phyloP scores from a whole-genome alignment of 2,113 vertebrate species.

The Burhinus oedicnemus region DNA sequence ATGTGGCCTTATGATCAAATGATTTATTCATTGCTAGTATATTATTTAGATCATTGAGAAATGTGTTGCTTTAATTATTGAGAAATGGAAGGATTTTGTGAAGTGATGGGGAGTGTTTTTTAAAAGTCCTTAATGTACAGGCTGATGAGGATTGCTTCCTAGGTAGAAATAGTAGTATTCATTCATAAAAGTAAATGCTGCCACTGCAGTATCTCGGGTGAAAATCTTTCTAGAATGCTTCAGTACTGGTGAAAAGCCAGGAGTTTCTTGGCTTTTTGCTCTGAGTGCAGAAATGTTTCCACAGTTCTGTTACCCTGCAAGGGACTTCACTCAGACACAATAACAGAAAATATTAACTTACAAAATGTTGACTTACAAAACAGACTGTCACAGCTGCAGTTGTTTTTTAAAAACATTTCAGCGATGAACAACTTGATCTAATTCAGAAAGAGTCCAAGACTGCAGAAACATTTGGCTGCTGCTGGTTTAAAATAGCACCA shows the following conservation, averaged over 20 bases:
- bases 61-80: slow-evolving; percentile 49
- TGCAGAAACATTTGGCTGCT: neutral
- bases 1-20: slow-evolving; percentile 43
- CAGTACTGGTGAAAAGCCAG: neutral
- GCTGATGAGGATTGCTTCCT: neutral
- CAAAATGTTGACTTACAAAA: slow-evolving; percentile 4
- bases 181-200: neutral
- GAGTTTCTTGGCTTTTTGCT: neutral
- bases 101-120: neutral
- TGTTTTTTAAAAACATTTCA: neutral
- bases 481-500: neutral
- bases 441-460: neutral
- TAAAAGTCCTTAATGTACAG: neutral
- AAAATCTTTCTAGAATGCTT: slow-evolving; percentile 6
- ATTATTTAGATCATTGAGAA: slow-evolving; percentile 67
- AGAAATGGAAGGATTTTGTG: slow-evolving; percentile 13
- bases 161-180: neutral
- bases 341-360: neutral
- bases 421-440: neutral
- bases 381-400: neutral
- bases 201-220: neutral
- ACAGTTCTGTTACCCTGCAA: neutral
- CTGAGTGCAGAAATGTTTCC: neutral
- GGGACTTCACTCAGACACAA: neutral
- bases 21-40: slow-evolving; percentile 64